These are phyloP conservation scores for Lycaena phlaeas DNA, from an alignment of 2,888 invertebrate genomes.

Conservation along the genomic window DNA sequence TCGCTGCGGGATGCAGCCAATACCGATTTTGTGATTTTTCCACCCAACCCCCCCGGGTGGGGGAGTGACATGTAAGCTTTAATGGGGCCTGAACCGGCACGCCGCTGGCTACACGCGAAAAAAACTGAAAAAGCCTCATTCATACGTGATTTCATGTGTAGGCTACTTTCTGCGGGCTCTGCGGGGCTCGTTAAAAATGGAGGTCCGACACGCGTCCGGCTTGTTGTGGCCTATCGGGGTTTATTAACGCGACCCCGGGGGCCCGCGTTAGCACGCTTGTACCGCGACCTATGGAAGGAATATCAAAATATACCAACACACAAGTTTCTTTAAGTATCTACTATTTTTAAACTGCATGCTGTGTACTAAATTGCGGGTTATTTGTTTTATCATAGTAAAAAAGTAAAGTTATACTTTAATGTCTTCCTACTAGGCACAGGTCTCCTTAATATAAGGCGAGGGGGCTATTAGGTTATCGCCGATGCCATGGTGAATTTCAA, in stretches of 20 bases:
- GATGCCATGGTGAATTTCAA: too few relatives aligned
- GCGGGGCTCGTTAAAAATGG: conserved; percentile 70
- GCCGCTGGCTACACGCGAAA: conserved; percentile 63
- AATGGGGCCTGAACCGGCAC: conserved; percentile 61
- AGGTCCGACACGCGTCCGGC: conserved; percentile 52
- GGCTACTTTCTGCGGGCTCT: conserved; percentile 68
- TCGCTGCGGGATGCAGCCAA: conserved; percentile 58
- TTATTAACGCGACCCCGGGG: conserved; percentile 56
- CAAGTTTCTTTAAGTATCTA: too few relatives aligned
- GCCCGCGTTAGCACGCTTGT: conserved; percentile 40
- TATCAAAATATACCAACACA: conserved; percentile 12
- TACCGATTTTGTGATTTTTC: conserved; percentile 69
- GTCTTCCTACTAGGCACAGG: too few relatives aligned
- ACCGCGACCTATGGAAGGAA: conserved; percentile 28
- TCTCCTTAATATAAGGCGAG: too few relatives aligned
- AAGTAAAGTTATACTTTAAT: too few relatives aligned
- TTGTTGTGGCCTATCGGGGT: conserved; percentile 65
- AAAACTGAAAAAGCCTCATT: conserved; percentile 69
- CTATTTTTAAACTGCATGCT: too few relatives aligned
- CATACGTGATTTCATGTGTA: conserved; percentile 72
- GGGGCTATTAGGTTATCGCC: too few relatives aligned
- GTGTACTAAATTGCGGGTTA: too few relatives aligned
- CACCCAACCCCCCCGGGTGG: conserved; percentile 27
- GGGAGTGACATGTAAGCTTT: conserved; percentile 70
- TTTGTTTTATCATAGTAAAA: too few relatives aligned